Evolutionary conservation across 1,140 invertebrate genomes (phyloP).

Genomic region (Brachionus rotundiformis): DNA sequence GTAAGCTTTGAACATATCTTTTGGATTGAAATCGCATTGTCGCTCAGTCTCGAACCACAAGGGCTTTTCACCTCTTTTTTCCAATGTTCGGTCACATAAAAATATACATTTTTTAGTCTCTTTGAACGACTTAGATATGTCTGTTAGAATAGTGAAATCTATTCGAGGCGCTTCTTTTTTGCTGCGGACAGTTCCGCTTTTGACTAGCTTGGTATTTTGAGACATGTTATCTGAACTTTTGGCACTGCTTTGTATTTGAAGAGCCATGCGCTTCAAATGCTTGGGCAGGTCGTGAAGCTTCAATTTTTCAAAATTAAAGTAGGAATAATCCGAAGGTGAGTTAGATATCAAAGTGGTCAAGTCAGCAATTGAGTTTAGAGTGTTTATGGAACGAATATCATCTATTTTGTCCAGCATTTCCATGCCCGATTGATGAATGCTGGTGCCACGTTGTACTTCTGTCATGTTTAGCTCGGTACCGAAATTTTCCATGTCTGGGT

Average conservation of each 20-base stretch:
- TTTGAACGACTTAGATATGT: background rate
- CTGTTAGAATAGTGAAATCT: background rate
- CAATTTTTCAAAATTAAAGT: slow-evolving; percentile 43
- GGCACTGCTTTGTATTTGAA: slow-evolving; percentile 28
- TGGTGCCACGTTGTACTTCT: background rate
- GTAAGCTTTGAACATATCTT: background rate
- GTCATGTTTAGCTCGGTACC: background rate
- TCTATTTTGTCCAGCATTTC: slow-evolving; percentile 42
- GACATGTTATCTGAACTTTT: background rate
- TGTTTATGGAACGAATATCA: slow-evolving; percentile 2
- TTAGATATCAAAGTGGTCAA: slow-evolving; percentile 46
- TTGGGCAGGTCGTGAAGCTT: slow-evolving; percentile 41
- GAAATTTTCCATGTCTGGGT: slow-evolving; percentile 23
- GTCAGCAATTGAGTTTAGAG: slow-evolving; percentile 34
- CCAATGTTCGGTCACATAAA: slow-evolving; percentile 39
- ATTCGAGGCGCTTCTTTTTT: slow-evolving; percentile 49
- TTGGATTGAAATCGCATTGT: slow-evolving; percentile 15
- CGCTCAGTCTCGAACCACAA: slow-evolving; percentile 34
- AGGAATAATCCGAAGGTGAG: slow-evolving; percentile 47
- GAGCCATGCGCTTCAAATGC: slow-evolving; percentile 34
- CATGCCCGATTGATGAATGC: slow-evolving; percentile 37
- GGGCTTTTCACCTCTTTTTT: slow-evolving; percentile 32
- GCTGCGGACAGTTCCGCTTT: background rate
- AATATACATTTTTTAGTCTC: slow-evolving; percentile 24
- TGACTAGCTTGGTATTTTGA: background rate